Evolutionary conservation across 2,888 invertebrate species (phyloP).

Genomic region (Machimus rusticus): DNA sequence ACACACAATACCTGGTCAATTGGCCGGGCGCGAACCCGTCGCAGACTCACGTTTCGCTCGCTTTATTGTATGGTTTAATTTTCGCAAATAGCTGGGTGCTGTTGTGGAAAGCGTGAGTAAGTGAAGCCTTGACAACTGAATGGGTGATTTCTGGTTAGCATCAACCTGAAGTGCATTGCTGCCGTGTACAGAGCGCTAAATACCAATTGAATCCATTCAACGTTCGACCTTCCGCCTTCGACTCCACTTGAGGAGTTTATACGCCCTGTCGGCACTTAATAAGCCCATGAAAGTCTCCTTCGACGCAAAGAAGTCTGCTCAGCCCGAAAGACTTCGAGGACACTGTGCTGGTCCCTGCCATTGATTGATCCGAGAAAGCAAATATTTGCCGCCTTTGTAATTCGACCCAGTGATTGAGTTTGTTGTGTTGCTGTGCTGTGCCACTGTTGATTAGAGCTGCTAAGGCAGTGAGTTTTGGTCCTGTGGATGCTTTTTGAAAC

Average conservation of each 20-base stretch:
- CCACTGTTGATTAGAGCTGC: not conserved
- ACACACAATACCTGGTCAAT: not conserved
- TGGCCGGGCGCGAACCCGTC: not conserved
- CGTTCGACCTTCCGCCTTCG: not conserved
- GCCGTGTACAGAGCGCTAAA: not conserved
- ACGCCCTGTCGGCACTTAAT: not conserved
- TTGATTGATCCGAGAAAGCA: not conserved
- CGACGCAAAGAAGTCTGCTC: not conserved
- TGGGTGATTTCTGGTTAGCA: not conserved
- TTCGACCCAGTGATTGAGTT: not conserved
- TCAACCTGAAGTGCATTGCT: not conserved
- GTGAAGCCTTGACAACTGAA: not conserved
- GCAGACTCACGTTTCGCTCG: not conserved
- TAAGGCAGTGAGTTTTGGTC: not conserved
- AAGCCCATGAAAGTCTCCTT: not conserved
- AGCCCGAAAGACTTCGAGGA: not conserved
- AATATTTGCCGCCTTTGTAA: not conserved
- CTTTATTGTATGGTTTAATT: conserved; percentile 25
- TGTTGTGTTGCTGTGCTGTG: not conserved
- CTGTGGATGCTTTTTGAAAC: not conserved
- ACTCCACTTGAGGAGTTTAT: not conserved
- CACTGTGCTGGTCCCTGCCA: not conserved
- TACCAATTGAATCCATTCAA: not conserved
- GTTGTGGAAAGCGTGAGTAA: not conserved
- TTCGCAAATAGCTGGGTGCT: not conserved